These are phyloP conservation scores for Leucoma salicis DNA, from an alignment of 2,888 invertebrate genomes.

Conservation along the genomic window DNA sequence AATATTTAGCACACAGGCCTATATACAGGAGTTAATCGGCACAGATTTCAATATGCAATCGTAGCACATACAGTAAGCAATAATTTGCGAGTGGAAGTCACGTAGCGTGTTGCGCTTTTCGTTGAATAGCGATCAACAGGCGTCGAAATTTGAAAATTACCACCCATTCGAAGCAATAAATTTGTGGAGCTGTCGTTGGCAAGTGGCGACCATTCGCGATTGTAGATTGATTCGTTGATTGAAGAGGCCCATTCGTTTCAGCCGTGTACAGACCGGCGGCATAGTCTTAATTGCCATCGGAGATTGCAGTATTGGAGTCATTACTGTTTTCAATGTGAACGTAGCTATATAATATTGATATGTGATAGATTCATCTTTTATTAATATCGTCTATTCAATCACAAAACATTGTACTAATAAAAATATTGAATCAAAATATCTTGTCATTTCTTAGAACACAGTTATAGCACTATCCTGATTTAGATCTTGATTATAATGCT, in stretches of 20 bases:
- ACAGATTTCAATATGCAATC: slow-evolving; percentile 36
- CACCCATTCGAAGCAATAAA: slow-evolving; percentile 72
- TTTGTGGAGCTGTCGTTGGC: slow-evolving; percentile 76
- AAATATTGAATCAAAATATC: neutral
- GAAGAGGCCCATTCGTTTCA: slow-evolving; percentile 79
- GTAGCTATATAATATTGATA: slow-evolving; percentile 19
- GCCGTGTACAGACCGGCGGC: slow-evolving; percentile 61
- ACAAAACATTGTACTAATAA: too few relatives aligned
- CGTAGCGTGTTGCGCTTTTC: slow-evolving; percentile 40
- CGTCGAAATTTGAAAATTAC: slow-evolving; percentile 76
- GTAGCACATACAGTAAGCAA: slow-evolving; percentile 40
- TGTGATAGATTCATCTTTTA: neutral
- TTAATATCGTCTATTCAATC: neutral
- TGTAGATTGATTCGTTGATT: slow-evolving; percentile 81
- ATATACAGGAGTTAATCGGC: slow-evolving; percentile 26
- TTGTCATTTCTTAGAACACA: neutral
- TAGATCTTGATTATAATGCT: too few relatives aligned
- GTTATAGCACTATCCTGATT: too few relatives aligned
- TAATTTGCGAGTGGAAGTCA: slow-evolving; percentile 39
- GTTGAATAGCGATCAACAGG: slow-evolving; percentile 64
- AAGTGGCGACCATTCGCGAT: slow-evolving; percentile 78
- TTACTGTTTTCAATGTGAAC: slow-evolving; percentile 45
- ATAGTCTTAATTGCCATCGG: slow-evolving; percentile 76
- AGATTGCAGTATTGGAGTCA: slow-evolving; percentile 68
- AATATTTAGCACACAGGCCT: too few relatives aligned